phyloP scores from a whole-genome alignment of 2,797 vertebrate species.

The Sciurus vulgaris region DNA sequence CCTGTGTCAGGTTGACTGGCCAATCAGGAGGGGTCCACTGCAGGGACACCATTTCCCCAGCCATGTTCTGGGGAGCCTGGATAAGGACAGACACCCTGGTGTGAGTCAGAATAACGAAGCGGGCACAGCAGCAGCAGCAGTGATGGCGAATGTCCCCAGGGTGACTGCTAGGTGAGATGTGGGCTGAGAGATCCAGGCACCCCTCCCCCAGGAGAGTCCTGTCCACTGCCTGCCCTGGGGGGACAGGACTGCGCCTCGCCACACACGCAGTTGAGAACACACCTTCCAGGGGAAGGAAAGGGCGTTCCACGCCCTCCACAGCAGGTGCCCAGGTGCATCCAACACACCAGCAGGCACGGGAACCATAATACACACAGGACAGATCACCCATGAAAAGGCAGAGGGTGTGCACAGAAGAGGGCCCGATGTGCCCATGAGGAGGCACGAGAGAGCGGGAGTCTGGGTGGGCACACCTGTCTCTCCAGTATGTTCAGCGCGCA shows the following conservation, averaged over 20 bases:
- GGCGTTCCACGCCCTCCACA: background rate
- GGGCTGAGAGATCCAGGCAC: background rate
- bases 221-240: background rate
- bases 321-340: background rate
- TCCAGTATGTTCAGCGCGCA: too few relatives aligned
- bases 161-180: background rate
- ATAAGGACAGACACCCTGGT: background rate
- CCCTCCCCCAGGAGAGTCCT: background rate
- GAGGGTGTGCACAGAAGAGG: background rate
- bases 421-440: background rate
- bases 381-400: background rate
- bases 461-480: fast-evolving
- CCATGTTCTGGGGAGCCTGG: background rate
- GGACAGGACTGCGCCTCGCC: fast-evolving
- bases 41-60: background rate
- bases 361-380: background rate
- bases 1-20: background rate
- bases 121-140: background rate
- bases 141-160: fast-evolving
- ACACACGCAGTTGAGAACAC: background rate
- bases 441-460: background rate
- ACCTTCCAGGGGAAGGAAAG: background rate
- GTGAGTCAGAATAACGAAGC: background rate
- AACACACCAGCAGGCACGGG: fast-evolving
- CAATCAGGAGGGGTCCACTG: background rate